Evolutionary conservation across 1,140 invertebrate genomes (phyloP), one percentile per base, ranked within the genome.

Genomic region (Drosophila ironensis): DNA sequence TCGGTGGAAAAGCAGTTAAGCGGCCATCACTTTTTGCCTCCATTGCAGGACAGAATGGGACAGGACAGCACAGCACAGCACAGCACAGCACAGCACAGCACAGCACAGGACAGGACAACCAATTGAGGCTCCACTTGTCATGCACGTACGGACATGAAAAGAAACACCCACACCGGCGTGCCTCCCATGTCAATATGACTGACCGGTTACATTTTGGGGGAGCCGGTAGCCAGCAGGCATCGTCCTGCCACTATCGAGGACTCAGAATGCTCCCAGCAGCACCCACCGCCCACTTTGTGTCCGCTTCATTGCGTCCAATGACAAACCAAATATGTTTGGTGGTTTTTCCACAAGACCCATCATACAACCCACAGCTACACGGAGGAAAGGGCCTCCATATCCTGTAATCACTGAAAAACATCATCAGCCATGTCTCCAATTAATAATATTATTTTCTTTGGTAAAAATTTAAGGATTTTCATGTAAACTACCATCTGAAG

Each of bases 291-390:
- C 66, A 51, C 24, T 56, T 38, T 14, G 50, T 41, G 46, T 35
- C 41, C 71, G 80, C 70, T 72, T 75, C 66, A 78, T 48, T 86
- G 75, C 80, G 53, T 60, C 78, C 78, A 88, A 88, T 88, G 84
- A 88, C 84, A 88, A 88, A 78, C 63, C 84, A 88, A 88, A 88
- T 84, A 88, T 88, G 84, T 84, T 88, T 82, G 61, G 84, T 88
- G 84, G 84, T 76, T 88, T 88, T 88, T 84, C 72, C 74, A 64
- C 68, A 72, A 82, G 61, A 77, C 50, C 66, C 51, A 40, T 33
- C 37, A 44, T 25, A 38, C 11, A n/a, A 44, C 7, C 20, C 47
- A 42, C 24, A 12, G 25, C 14, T 19, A 25, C 56, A 56, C 25
- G 11, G 9, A 14, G 4, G 3, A 59, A 51, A 50, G 3, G 8